Conservation (phyloP, 2,888 invertebrate species). For the Leucoptera coffeella region DNA sequence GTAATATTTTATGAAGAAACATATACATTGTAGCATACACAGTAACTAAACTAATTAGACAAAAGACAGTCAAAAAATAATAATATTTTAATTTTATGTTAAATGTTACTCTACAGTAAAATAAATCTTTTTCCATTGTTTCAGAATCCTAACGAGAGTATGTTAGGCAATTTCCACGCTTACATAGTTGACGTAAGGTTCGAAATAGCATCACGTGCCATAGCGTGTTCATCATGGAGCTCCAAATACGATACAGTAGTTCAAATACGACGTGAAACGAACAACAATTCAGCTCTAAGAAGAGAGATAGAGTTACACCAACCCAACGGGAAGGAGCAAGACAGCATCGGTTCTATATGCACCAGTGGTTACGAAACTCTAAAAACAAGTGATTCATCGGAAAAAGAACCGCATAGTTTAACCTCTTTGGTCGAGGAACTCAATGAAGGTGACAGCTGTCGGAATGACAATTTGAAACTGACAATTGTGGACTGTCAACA, state of each 20-base stretch:
- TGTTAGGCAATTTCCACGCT: slow-evolving; percentile 77
- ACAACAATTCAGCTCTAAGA: slow-evolving; percentile 23
- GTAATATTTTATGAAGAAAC: background rate
- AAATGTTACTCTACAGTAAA: background rate
- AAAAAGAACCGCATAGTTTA: slow-evolving; percentile 27
- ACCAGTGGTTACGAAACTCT: slow-evolving; percentile 38
- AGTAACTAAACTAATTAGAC: too few relatives aligned
- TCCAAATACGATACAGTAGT: slow-evolving; percentile 68
- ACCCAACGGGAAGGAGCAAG: slow-evolving; percentile 21
- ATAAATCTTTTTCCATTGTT: slow-evolving; percentile 8
- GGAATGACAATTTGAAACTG: slow-evolving; percentile 6
- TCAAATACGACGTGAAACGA: slow-evolving; percentile 27
- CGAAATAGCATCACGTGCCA: slow-evolving; percentile 66
- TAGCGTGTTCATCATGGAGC: slow-evolving; percentile 74
- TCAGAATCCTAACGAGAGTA: slow-evolving; percentile 56
- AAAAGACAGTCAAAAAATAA: too few relatives aligned
- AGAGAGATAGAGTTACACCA: slow-evolving; percentile 20
- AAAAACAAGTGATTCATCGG: slow-evolving; percentile 22
- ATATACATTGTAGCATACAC: too few relatives aligned
- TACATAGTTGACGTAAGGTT: slow-evolving; percentile 81
- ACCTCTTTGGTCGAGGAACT: slow-evolving; percentile 18
- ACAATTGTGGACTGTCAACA: slow-evolving; percentile 14
- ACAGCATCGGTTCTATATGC: slow-evolving; percentile 34
- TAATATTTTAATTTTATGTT: too few relatives aligned
- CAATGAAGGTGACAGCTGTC: slow-evolving; percentile 7